Evolutionary conservation across 30 jellyfish, hydroid and myxozoan genomes (phyloP).

Genomic region (Rhopilema esculentum): DNA sequence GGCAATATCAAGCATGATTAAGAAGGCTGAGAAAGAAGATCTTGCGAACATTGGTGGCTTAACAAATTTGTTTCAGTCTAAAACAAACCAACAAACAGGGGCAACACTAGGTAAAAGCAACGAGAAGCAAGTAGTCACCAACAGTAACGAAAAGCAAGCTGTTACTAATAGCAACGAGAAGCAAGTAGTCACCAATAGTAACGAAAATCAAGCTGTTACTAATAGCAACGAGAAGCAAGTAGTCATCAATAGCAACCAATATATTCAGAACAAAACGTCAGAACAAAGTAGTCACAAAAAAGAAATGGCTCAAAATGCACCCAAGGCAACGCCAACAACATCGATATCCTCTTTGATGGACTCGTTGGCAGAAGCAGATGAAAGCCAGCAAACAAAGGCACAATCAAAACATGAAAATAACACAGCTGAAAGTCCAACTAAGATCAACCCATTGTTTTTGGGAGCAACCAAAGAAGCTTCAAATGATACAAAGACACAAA

Average conservation of each 20-base stretch:
- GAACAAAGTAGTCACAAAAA: too few relatives aligned
- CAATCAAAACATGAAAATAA: neutral
- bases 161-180: too few relatives aligned
- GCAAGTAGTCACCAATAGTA: neutral
- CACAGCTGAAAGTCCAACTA: neutral
- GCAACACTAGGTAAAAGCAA: too few relatives aligned
- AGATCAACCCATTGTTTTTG: neutral
- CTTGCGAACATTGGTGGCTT: neutral
- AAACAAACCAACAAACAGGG: neutral
- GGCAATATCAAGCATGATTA: conserved; percentile 58
- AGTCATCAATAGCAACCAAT: neutral
- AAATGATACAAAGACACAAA: neutral
- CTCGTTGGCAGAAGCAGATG: conserved; percentile 64
- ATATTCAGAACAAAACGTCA: neutral
- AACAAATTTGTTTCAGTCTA: neutral
- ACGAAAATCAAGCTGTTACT: too few relatives aligned
- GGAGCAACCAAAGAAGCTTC: neutral
- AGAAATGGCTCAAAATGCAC: neutral
- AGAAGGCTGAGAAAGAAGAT: conserved; percentile 66
- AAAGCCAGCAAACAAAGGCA: conserved; percentile 24
- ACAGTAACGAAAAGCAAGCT: too few relatives aligned
- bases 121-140: neutral
- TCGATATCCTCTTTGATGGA: conserved; percentile 63
- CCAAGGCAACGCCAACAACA: conserved; percentile 35
- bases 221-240: neutral